Base-by-base conservation (phyloP, 1,140 invertebrate species). In the Riptortus pedestris region DNA sequence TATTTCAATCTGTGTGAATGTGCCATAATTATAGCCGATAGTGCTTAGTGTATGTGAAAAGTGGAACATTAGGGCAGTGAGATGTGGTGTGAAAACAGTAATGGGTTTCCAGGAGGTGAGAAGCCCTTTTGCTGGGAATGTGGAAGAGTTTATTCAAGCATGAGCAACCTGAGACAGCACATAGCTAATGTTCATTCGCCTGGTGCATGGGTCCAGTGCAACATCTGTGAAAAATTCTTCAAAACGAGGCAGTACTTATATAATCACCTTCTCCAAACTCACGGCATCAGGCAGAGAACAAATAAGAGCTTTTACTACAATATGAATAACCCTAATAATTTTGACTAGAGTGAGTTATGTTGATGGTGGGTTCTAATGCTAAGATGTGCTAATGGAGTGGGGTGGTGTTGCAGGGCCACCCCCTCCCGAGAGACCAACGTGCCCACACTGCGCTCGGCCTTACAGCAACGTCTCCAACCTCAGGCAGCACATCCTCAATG, bases 131-230 rank as follows among this genome's bases (percentile, higher is more conserved):
- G 83, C 74, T 80, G 80, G 51, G 80, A 81, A 71, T 84, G 83
- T 74, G 82, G 82, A 69, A 83, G 83, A 72, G 80, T 80, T 60
- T 85, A 84, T 73, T 83, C 81, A 72, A 79, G 77, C 62, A 75
- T 76, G 71, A 82, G 82, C 70, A 86, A 86, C 72, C 77, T 86
- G 63, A 85, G 83, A 76, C 85, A 86, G 73, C 84, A 86, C 77
- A 82, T 85, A 69, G 80, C 84, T 65, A 85, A 85, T 75, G 81
- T 85, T 67, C 84, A 85, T 75, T 80, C 83, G 38, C 78, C 81
- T 64, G 79, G 80, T 69, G 78, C 80, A 69, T 81, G 82, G 72
- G 81, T 83, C 72, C 77, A 78, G 62, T 85, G 83, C 73, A 77
- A 81, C 68, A 77, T 83, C 65, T 85, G 83, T 75, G 78, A 73